phyloP scores from a whole-genome alignment of 2,113 vertebrate species.

The Ia io region DNA sequence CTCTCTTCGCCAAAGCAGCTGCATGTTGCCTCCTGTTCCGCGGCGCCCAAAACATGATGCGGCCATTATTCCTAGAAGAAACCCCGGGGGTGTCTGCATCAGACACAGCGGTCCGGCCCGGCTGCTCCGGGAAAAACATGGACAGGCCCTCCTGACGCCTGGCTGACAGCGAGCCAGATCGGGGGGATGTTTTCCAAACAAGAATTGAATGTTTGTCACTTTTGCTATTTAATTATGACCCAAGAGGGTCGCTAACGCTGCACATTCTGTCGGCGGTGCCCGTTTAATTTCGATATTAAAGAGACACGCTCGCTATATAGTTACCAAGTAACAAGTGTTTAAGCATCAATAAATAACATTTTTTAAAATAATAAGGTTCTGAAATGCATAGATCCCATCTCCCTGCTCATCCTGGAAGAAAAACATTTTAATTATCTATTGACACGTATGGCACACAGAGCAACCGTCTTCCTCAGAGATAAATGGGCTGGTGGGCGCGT shows the following conservation, averaged over 20 bases:
- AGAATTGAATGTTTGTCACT: constrained; percentile 56
- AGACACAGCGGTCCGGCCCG: not conserved
- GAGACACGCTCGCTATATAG: not conserved
- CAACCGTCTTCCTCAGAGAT: constrained; percentile 56
- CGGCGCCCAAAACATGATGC: not conserved
- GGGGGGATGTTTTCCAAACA: constrained; percentile 25
- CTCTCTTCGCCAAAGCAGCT: not conserved
- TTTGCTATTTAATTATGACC: constrained; percentile 66
- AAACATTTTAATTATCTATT: constrained; percentile 73
- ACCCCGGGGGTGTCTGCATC: not conserved
- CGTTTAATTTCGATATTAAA: constrained; percentile 64
- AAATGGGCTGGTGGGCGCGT: constrained; percentile 46
- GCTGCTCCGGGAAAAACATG: not conserved
- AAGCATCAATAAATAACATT: constrained; percentile 48
- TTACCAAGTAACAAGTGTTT: constrained; percentile 57
- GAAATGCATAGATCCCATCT: constrained; percentile 60
- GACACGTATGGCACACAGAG: constrained; percentile 52
- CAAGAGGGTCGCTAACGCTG: constrained; percentile 54
- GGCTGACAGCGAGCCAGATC: not conserved
- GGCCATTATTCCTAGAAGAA: not conserved
- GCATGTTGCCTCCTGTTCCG: not conserved
- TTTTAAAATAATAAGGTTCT: constrained; percentile 56
- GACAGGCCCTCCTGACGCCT: not conserved
- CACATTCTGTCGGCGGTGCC: constrained; percentile 14
- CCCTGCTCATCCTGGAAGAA: constrained; percentile 61